Percentiles rank a stretch among this genome's conserved stretches.
Evolutionary conservation across 2,888 invertebrate species (phyloP).

Genomic region (Adineta ricciae): DNA sequence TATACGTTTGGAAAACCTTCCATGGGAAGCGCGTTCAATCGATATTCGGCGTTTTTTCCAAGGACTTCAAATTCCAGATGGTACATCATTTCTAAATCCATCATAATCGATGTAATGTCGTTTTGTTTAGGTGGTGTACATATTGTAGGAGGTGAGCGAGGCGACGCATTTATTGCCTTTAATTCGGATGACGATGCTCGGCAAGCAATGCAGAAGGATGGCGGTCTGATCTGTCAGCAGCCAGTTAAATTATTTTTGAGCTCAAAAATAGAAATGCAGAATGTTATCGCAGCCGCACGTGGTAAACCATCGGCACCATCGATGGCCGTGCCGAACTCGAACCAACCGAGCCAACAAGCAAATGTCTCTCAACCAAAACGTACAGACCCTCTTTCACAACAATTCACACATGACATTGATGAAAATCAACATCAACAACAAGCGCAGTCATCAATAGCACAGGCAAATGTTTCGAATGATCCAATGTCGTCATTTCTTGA

Average conservation of each 20-base stretch:
- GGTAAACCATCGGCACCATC: constrained; percentile 48
- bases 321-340: background rate
- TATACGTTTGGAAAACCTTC: constrained; percentile 92
- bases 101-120: no score
- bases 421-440: constrained; percentile 21
- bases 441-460: background rate
- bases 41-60: constrained; percentile 72
- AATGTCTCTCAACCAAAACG: background rate
- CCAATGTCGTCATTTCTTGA: constrained; percentile 7
- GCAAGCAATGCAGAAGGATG: constrained; percentile 76
- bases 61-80: constrained; percentile 91
- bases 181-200: constrained; percentile 96
- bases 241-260: constrained; percentile 80
- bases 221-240: constrained; percentile 75
- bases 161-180: constrained; percentile 97
- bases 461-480: background rate
- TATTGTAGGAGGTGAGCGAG: constrained; percentile 95
- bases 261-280: constrained; percentile 73
- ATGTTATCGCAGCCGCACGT: constrained; percentile 32
- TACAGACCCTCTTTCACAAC: background rate
- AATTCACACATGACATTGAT: constrained; percentile 1
- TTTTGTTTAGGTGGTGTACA: constrained; percentile 76
- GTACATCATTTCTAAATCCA: constrained; percentile 46
- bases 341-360: background rate
- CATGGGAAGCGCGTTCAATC: constrained; percentile 91